Evolutionary conservation across 2,797 vertebrate species (phyloP), one percentile per base, ranked within the genome.

Genomic region (Enteromius radiatus): DNA sequence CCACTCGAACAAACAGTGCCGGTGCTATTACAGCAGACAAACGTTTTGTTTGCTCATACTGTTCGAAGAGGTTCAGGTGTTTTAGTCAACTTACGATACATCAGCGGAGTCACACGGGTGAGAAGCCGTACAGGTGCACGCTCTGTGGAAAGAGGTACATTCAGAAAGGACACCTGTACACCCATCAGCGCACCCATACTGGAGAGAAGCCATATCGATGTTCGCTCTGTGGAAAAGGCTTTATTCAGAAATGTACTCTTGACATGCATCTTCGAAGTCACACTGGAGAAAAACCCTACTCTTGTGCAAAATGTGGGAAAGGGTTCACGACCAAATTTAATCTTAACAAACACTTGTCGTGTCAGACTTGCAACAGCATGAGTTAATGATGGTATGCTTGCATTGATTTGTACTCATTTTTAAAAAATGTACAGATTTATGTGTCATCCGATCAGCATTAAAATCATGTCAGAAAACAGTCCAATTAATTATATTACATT

Each of bases 221-320:
- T 87, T 88, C 91, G 10, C 84, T 93, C 84, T 95, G 94, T 74
- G 93, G 92, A 47, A 95, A 94, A 88, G 92, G 93, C 23, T 95
- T 95, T 31, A 94, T 94, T 80, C 94, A 95, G 89, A 95, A 95
- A 85, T 95, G 94, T 82, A 95, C 93, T n/a, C 91, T 94, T 0
- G 94, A 95, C 69, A 95, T 94, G 93, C 94, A 95, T 84, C 92
- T 93, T 84, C 92, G 93, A 12, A 95, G 93, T 56, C 95, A 95
- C 92, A 95, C 93, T 0, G 94, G 94, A 80, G 94, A 95, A 84
- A 95, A 93, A 77, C 95, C 94, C 8, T 95, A 93, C 88, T 88
- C 91, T 70, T 95, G 94, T 82, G 63, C 86, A 3, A 92, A 93
- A 77, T 95, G 94, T 87, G 94, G 94, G 2, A 95, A 95, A 61